Evolutionary conservation across 2,113 vertebrate species (phyloP).

Genomic region (Synodontis membranacea): DNA sequence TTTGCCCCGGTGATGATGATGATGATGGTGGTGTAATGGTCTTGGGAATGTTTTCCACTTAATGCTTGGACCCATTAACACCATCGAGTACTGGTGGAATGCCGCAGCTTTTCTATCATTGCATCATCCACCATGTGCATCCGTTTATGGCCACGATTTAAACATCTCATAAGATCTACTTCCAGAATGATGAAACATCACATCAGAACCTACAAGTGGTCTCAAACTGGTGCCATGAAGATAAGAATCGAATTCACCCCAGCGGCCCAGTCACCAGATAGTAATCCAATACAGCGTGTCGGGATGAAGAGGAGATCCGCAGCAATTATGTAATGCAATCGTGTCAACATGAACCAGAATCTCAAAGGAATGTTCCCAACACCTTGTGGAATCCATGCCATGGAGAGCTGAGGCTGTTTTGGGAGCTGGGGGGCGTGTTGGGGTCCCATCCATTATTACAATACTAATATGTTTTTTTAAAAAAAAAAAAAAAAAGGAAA

Average conservation of each 20-base stretch:
- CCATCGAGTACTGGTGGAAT: not conserved
- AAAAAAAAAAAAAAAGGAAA: too few species aligned
- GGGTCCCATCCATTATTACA: not conserved
- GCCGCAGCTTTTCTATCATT: not conserved
- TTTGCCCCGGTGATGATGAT: not conserved
- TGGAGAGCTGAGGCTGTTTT: not conserved
- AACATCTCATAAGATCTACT: not conserved
- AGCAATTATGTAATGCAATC: not conserved
- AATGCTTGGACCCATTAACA: not conserved
- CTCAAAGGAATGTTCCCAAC: too few species aligned
- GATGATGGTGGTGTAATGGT: not conserved
- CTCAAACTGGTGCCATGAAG: not conserved
- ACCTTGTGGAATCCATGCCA: too few species aligned
- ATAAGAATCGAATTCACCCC: not conserved
- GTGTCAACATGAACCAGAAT: too few species aligned
- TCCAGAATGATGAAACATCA: not conserved
- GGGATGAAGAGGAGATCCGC: too few species aligned
- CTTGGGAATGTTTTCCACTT: not conserved
- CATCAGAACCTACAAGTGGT: not conserved
- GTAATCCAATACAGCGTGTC: not conserved
- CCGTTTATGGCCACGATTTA: not conserved
- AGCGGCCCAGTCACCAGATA: not conserved
- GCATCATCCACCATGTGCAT: not conserved
- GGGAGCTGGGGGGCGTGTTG: not conserved
- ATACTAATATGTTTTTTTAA: too few species aligned